Percentiles rank a stretch among this genome's conserved stretches.
Evolutionary conservation across 2,113 vertebrate genomes (phyloP).

Genomic region (Tachysurus fulvidraco): DNA sequence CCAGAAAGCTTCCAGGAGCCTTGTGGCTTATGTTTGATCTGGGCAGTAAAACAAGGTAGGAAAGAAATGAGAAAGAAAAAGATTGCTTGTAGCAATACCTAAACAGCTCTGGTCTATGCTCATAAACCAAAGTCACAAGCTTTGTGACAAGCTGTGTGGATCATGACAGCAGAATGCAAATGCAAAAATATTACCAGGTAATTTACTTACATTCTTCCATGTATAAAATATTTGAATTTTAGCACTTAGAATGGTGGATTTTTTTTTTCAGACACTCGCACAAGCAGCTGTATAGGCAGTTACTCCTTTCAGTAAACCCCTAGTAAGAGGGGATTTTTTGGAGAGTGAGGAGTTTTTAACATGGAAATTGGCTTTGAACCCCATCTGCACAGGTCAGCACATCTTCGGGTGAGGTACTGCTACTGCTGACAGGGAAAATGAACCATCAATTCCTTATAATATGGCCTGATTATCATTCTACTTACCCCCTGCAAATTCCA

Average conservation of each 20-base stretch:
- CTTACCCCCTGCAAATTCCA: conserved; percentile 75
- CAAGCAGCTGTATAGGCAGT: conserved; percentile 67
- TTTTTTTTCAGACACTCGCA: conserved; percentile 62
- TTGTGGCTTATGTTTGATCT: conserved; percentile 73
- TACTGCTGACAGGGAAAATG: conserved; percentile 78
- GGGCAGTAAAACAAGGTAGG: conserved; percentile 58
- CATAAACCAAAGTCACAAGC: conserved; percentile 65
- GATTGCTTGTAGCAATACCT: conserved; percentile 56
- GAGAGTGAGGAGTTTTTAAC: conserved; percentile 74
- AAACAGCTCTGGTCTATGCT: conserved; percentile 60
- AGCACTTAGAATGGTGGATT: conserved; percentile 58
- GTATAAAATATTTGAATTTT: conserved; percentile 65
- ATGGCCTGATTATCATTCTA: conserved; percentile 77
- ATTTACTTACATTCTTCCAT: conserved; percentile 70
- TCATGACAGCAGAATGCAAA: conserved; percentile 65
- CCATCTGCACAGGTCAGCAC: conserved; percentile 80
- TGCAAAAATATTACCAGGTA: conserved; percentile 45
- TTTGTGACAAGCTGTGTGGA: conserved; percentile 66
- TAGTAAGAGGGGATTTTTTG: conserved; percentile 63
- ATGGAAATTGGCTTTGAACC: conserved; percentile 85
- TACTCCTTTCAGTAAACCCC: conserved; percentile 69
- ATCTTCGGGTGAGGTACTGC: conserved; percentile 74
- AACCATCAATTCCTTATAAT: conserved; percentile 79
- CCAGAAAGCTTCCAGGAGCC: conserved; percentile 70
- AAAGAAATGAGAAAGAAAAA: conserved; percentile 48